Evolutionary conservation across 2,888 invertebrate genomes (phyloP).

Genomic region (Chymomyza procnemis): DNA sequence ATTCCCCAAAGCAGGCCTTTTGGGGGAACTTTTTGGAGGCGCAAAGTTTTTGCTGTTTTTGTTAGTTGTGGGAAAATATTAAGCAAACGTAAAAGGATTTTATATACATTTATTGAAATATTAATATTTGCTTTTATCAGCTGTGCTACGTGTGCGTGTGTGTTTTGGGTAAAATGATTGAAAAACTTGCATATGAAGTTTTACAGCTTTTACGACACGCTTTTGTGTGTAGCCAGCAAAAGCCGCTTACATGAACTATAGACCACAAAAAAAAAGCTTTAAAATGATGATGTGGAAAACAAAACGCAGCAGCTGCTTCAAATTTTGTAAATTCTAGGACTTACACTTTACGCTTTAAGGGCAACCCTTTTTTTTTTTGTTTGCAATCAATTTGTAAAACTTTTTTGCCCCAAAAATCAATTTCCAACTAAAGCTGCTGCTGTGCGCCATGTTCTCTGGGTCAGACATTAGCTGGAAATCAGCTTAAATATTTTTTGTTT

Average conservation of each 20-base stretch:
- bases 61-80: conserved; percentile 9
- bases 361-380: not conserved
- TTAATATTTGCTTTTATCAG: conserved; percentile 62
- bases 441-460: conserved; percentile 31
- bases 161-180: not conserved
- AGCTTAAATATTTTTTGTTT: not conserved
- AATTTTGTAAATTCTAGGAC: not conserved
- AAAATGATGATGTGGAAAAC: conserved; percentile 5
- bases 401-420: conserved; percentile 13
- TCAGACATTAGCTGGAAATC: conserved; percentile 40
- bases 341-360: not conserved
- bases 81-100: conserved; percentile 59
- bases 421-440: conserved; percentile 16
- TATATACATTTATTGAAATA: conserved; percentile 65
- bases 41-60: conserved; percentile 29
- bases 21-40: not conserved
- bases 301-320: conserved; percentile 3
- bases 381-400: conserved; percentile 13
- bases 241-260: not conserved
- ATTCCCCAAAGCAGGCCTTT: not conserved
- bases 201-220: conserved; percentile 7
- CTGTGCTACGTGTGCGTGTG: not conserved
- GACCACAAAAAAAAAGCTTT: not conserved
- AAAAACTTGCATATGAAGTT: conserved; percentile 34
- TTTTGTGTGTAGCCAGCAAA: not conserved